A percentile compares a stretch with the other conserved stretches of the same genome.
These are phyloP conservation scores for Empidonax alnorum DNA, from an alignment of 2,113 vertebrate genomes.

Conservation along the genomic window DNA sequence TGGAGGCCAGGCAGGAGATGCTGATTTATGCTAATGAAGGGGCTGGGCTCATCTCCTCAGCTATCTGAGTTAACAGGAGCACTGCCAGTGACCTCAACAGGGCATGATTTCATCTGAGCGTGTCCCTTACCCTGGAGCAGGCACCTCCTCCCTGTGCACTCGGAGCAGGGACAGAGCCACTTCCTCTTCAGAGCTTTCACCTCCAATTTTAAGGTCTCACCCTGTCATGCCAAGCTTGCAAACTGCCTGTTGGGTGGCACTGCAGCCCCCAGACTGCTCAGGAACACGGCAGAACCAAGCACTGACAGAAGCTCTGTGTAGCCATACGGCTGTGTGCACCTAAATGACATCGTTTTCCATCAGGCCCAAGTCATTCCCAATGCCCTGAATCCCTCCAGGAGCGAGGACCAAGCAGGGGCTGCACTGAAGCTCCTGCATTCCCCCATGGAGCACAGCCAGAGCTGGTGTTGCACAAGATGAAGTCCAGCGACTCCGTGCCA, in stretches of 20 bases:
- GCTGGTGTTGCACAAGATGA: not conserved
- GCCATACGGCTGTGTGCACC: accelerated
- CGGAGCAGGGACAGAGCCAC: accelerated
- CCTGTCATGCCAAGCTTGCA: not conserved
- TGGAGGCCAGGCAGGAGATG: not conserved
- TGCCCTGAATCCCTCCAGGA: not conserved
- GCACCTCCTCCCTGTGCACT: accelerated
- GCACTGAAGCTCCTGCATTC: not conserved
- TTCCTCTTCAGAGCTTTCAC: not conserved
- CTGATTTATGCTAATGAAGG: not conserved
- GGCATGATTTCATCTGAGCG: not conserved
- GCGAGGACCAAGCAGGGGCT: accelerated
- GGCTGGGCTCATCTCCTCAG: not conserved
- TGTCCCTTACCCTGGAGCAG: not conserved
- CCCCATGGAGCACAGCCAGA: accelerated
- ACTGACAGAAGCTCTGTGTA: not conserved
- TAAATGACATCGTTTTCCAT: accelerated
- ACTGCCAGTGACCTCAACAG: not conserved
- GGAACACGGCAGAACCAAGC: accelerated
- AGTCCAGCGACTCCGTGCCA: not conserved
- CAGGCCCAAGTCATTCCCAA: accelerated
- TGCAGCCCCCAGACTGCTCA: accelerated
- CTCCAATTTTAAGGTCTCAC: accelerated
- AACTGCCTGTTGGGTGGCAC: accelerated
- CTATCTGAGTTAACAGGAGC: not conserved